These are phyloP conservation scores for Tolypeutes matacus DNA, from an alignment of 2,797 vertebrate species.

Conservation along the genomic window DNA sequence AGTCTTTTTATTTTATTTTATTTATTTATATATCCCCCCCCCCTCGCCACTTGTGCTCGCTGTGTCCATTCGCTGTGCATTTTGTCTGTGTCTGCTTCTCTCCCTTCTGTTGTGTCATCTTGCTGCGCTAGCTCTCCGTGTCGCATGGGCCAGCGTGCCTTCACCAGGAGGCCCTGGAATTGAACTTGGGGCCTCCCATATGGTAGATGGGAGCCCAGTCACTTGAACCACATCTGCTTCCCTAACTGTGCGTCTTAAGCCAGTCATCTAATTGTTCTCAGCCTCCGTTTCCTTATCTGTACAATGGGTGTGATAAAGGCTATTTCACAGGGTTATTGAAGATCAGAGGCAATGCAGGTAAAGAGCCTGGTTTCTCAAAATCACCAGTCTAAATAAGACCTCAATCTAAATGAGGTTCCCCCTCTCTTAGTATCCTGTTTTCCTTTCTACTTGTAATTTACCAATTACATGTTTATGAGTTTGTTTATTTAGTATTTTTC, in stretches of 20 bases:
- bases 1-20: too few species aligned
- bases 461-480: background rate
- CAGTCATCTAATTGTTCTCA: background rate
- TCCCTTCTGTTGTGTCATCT: too few species aligned
- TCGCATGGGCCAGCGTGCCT: too few species aligned
- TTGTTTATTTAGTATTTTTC: slow-evolving; percentile 17
- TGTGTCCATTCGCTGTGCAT: too few species aligned
- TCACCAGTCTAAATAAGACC: background rate
- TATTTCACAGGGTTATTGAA: background rate
- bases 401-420: background rate
- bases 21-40: too few species aligned
- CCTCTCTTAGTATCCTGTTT: background rate
- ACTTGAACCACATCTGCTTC: too few species aligned
- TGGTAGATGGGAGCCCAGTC: too few species aligned
- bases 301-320: background rate
- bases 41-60: too few species aligned
- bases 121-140: too few species aligned
- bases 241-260: background rate
- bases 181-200: too few species aligned
- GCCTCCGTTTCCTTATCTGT: background rate
- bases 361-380: background rate
- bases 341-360: background rate
- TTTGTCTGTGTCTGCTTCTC: too few species aligned
- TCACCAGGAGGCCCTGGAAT: too few species aligned
- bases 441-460: background rate